phyloP scores from a whole-genome alignment of 2,113 vertebrate species.

The Gasterosteus nipponicus region DNA sequence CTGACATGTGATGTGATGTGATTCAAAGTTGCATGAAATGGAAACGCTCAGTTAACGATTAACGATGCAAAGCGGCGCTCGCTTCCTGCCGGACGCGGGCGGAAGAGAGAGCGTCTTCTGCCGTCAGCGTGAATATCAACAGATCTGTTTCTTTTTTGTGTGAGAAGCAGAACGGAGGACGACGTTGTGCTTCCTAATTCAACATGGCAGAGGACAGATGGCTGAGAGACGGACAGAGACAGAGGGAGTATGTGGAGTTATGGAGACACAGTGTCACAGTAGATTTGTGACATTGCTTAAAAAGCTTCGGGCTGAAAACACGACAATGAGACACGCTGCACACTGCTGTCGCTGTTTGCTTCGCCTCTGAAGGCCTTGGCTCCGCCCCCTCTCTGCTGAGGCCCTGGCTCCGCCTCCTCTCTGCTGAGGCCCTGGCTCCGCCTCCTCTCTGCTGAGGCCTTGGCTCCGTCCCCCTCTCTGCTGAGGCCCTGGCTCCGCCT shows the following conservation, averaged over 20 bases:
- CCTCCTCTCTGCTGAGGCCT: no score
- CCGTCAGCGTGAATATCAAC: conserved; percentile 41
- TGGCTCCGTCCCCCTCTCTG: no score
- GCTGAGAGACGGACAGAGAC: conserved; percentile 16
- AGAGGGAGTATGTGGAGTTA: conserved; percentile 53
- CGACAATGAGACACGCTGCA: conserved; percentile 36
- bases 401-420: no score
- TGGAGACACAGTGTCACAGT: conserved; percentile 53
- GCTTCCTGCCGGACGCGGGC: conserved; percentile 21
- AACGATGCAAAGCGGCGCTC: not conserved
- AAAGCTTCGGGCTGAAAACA: conserved; percentile 58
- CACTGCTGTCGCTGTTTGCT: not conserved
- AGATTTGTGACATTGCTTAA: conserved; percentile 64
- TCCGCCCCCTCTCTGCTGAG: no score
- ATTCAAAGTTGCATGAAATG: not conserved
- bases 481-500: no score
- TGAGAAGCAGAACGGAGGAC: not conserved
- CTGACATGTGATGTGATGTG: no score
- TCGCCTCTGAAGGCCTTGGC: no score
- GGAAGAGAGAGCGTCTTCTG: conserved; percentile 12
- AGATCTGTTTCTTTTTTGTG: conserved; percentile 24
- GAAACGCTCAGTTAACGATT: not conserved
- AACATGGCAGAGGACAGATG: conserved; percentile 65
- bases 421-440: no score
- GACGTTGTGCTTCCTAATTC: conserved; percentile 46